A percentile compares a stretch with the other conserved stretches of the same genome.
Conservation (phyloP, 2,888 invertebrate species). For the Margaritifera margaritifera region DNA sequence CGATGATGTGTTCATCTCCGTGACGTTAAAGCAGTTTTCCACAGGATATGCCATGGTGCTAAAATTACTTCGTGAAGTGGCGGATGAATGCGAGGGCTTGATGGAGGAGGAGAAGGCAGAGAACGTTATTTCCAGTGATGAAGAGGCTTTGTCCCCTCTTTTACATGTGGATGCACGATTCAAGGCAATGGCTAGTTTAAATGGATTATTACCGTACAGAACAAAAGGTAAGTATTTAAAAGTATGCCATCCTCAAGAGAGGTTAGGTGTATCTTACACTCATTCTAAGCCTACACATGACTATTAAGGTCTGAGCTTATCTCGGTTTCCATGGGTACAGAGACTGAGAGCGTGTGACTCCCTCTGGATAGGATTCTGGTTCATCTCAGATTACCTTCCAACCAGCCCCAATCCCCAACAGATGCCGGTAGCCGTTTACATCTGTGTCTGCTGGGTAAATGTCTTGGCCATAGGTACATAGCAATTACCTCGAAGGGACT, state of each 20-base stretch:
- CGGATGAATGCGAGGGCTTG: constrained; percentile 31
- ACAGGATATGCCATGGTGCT: constrained; percentile 49
- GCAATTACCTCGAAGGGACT: too few species aligned
- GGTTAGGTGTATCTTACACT: neutral
- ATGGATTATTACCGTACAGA: constrained; percentile 32
- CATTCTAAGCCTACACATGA: too few species aligned
- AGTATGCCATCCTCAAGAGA: neutral
- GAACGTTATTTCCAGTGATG: constrained; percentile 36
- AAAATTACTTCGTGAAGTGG: constrained; percentile 45
- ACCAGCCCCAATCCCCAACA: too few species aligned
- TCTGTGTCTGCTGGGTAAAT: too few species aligned
- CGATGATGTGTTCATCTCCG: constrained; percentile 40
- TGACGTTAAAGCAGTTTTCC: constrained; percentile 52
- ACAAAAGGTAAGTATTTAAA: constrained; percentile 26
- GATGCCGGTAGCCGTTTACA: too few species aligned
- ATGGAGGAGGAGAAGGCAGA: constrained; percentile 34
- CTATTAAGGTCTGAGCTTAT: too few species aligned
- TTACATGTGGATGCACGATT: constrained; percentile 38
- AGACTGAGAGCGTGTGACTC: too few species aligned
- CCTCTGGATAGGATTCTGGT: too few species aligned
- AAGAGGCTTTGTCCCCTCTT: constrained; percentile 43
- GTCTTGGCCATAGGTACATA: too few species aligned
- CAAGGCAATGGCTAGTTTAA: constrained; percentile 36
- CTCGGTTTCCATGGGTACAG: too few species aligned
- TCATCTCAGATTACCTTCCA: too few species aligned